Base-by-base conservation (phyloP, 1,140 invertebrate species). In the Drosophila arizonae region DNA sequence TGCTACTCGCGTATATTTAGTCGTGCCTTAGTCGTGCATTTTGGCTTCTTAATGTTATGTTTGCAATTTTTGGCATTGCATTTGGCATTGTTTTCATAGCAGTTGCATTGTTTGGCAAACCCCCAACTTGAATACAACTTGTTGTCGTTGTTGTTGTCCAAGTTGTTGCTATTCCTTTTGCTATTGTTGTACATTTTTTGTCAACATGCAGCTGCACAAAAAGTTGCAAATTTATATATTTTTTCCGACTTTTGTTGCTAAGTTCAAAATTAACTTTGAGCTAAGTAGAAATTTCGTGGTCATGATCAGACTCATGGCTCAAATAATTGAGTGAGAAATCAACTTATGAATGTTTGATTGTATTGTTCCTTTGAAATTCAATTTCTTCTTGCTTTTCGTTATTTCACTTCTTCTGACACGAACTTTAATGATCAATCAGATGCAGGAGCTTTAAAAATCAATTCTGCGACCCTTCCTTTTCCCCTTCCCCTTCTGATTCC, bases 51-150 rank as follows among this genome's bases (percentile, higher is more conserved):
- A 57, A 61, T 69, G 76, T 65, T 77, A 62, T 56, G 55, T 79
- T 78, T 78, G 55, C 72, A 76, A 77, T 73, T 77, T 81, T 70
- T 57, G 51, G 60, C 66, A 64, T 69, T 58, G 64, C 41, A 72
- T 72, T 72, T 72, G 63, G 69, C 69, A 72, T 72, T 72, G 69
- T 72, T 72, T 72, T 67, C 69, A 72, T 72, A 52, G 69, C 39
- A 45, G 48, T 46, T 72, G 69, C 69, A 72, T 72, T 72, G 69
- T 67, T 67, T 72, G 69, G 69, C 69, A 72, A 57, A 26, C 46
- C 54, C 36, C 69, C 69, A 72, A 66, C 62, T 60, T 61, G 24
- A 24, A 33, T 52, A 24, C 30, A 52, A 55, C 41, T 54, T 46
- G 30, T 24, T 46, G 36, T 45, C 51, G 68, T 11, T 43, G 3